Conservation (phyloP, 2,797 vertebrate species). For the Euthynnus affinis region DNA sequence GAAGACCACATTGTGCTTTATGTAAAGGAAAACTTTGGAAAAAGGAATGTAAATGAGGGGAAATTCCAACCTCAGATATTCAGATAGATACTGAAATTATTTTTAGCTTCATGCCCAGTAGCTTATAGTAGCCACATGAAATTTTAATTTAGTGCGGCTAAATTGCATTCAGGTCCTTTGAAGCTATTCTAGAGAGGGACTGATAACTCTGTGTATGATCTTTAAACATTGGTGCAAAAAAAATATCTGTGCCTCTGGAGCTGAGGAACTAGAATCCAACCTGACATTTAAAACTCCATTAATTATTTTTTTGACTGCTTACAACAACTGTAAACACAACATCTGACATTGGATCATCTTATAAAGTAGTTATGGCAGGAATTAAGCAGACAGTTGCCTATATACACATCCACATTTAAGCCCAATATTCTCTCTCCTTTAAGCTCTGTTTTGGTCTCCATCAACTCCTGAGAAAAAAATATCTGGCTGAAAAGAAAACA, state of each 20-base stretch:
- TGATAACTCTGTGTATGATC: background rate
- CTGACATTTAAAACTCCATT: background rate
- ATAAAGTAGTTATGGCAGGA: background rate
- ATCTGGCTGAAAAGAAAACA: no score
- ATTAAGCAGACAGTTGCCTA: background rate
- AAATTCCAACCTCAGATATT: conserved; percentile 6
- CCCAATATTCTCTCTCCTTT: background rate
- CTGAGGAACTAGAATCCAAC: background rate
- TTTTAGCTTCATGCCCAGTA: background rate
- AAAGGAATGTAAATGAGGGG: conserved; percentile 13
- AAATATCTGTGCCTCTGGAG: background rate
- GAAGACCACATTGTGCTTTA: conserved; percentile 1
- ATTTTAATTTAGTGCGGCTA: background rate
- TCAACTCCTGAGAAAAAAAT: no score
- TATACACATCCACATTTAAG: background rate
- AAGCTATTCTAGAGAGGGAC: conserved; percentile 4
- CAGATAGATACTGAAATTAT: background rate
- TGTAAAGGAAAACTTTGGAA: background rate
- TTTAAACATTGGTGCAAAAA: background rate
- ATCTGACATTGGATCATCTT: background rate
- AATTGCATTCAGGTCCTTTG: background rate
- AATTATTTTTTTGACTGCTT: background rate
- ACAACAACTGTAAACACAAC: background rate
- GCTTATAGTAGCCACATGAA: background rate
- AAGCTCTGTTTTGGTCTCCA: background rate